Percentiles rank a stretch among this genome's conserved stretches.
These are phyloP conservation scores for Sula dactylatra DNA, from an alignment of 2,113 vertebrate genomes.

Conservation along the genomic window DNA sequence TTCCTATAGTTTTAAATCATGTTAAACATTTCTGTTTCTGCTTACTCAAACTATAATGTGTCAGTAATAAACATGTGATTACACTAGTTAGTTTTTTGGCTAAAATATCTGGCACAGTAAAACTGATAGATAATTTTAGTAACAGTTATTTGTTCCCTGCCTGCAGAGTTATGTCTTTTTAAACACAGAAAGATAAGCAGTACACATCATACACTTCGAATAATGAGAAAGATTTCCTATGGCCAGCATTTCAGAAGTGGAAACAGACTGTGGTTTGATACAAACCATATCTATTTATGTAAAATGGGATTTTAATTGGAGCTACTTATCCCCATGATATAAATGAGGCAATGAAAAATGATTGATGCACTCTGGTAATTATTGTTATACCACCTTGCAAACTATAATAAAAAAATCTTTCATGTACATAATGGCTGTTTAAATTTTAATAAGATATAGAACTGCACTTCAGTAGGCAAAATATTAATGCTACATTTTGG, in stretches of 20 bases:
- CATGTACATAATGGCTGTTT: conserved; percentile 43
- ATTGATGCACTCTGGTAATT: conserved; percentile 55
- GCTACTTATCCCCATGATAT: conserved; percentile 40
- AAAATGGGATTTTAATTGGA: conserved; percentile 63
- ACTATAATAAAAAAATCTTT: conserved; percentile 44
- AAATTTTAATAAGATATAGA: conserved; percentile 54
- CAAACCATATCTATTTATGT: conserved; percentile 55
- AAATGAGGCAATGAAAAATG: conserved; percentile 59
- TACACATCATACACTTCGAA: conserved; percentile 7
- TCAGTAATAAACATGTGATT: conserved; percentile 28
- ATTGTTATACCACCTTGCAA: conserved; percentile 62
- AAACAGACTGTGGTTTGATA: conserved; percentile 41
- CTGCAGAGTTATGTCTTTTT: conserved; percentile 27
- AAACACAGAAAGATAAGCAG: conserved; percentile 40
- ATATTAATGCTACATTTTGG: conserved; percentile 21
- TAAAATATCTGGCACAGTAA: conserved; percentile 28
- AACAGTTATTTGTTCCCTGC: conserved; percentile 18
- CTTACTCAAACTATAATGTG: conserved; percentile 7
- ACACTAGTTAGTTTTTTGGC: conserved; percentile 16
- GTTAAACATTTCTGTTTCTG: conserved; percentile 5
- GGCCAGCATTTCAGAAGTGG: conserved; percentile 30
- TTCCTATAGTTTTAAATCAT: conserved; percentile 6
- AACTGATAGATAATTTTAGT: conserved; percentile 37
- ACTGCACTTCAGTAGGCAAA: conserved; percentile 38
- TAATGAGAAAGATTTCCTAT: conserved; percentile 50